Percentiles rank a stretch among this genome's conserved stretches.
Conservation (phyloP, 1,140 invertebrate genomes). For the Gryon sp. region DNA sequence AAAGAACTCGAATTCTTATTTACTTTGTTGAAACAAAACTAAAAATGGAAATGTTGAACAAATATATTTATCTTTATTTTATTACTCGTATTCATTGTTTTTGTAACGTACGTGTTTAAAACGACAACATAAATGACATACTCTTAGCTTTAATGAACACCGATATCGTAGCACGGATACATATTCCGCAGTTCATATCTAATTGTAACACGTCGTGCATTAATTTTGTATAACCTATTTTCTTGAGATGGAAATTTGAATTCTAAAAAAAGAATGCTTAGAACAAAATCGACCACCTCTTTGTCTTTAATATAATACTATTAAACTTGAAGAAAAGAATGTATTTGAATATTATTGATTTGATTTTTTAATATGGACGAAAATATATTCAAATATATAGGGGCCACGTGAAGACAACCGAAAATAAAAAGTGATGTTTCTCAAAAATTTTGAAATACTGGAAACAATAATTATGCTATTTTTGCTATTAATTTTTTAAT, state of each 20-base stretch:
- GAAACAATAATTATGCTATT: no score
- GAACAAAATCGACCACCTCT: neutral
- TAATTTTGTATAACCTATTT: slow-evolving; percentile 15
- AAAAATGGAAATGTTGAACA: no score
- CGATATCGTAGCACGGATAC: slow-evolving; percentile 9
- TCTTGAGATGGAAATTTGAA: neutral
- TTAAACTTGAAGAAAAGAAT: no score
- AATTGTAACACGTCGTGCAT: slow-evolving; percentile 22
- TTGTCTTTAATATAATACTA: no score
- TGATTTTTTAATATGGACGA: no score
- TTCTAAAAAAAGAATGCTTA: slow-evolving; percentile 4
- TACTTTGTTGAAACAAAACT: neutral
- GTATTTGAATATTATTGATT: no score
- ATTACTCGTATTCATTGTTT: neutral
- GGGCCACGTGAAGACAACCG: no score
- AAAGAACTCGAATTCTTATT: neutral
- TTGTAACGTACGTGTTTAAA: slow-evolving; percentile 16
- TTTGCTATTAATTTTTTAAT: no score
- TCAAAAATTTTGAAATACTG: no score
- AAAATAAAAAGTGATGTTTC: no score
- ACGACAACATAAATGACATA: neutral
- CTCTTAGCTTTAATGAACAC: slow-evolving; percentile 1
- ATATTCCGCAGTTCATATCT: slow-evolving; percentile 8
- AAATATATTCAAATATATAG: no score
- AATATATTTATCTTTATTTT: neutral